Base-by-base conservation (phyloP, 2,888 invertebrate species). In the Drosophila suboccidentalis region DNA sequence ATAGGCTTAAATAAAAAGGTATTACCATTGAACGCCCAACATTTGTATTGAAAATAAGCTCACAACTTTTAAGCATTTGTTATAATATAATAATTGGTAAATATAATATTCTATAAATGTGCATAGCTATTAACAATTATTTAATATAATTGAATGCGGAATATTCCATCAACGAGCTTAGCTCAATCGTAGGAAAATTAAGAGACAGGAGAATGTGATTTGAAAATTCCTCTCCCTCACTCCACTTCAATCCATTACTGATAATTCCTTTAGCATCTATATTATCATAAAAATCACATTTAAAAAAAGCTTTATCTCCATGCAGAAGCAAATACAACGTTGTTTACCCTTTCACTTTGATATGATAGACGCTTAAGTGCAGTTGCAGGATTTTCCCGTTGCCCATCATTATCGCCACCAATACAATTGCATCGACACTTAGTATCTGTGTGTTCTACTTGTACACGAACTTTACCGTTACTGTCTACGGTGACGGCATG, bases 401-500 rank as follows among this genome's bases (percentile, higher is more conserved):
- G 17, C 19, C 43, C 43, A 19, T 19, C 13, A 4, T 19, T 38
- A 44, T 36, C 6, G 1, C n/a, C 38, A 39, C 13, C 13, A 13
- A 6, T 29, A 54, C 49, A 46, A 22, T 54, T 68, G 58, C 59
- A 57, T n/a, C 36, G 41, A 53, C 54, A 70, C 55, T 54, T 49
- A 32, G 41, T 53, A 55, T n/a, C 36, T 29, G 49, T 34, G 62
- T 38, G 19, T 19, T 41, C 39, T 17, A 17, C 41, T 62, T 44
- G 41, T 44, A 29, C 26, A 44, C 50, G 41, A 76, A 51, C 54
- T 64, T 64, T 69, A 29, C 36, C 54, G 50, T 60, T 47, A 46
- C 53, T 49, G 65, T 68, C 68, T 71, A 68, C 67, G 53, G 44
- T 54, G 67, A 67, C 44, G 73, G 78, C 71, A 71, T 78, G 72